phyloP scores from a whole-genome alignment of 2,113 vertebrate species.

The Calidris pugnax region DNA sequence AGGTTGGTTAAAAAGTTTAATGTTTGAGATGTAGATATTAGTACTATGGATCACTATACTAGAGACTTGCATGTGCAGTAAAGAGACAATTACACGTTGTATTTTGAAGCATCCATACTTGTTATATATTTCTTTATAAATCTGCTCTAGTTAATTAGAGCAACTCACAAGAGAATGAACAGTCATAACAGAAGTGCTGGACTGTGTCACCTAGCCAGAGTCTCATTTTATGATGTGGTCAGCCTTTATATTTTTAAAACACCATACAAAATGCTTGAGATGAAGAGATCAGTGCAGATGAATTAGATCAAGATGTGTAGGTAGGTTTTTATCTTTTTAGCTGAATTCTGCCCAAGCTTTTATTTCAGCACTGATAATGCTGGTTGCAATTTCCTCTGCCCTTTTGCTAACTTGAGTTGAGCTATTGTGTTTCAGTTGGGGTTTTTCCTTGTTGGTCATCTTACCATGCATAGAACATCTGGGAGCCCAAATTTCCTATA shows the following conservation, averaged over 20 bases:
- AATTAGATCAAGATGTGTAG: background rate
- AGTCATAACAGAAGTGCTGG: background rate
- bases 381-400: background rate
- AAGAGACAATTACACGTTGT: background rate
- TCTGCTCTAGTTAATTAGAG: background rate
- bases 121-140: background rate
- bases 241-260: background rate
- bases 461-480: background rate
- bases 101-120: background rate
- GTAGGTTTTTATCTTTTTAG: background rate
- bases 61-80: background rate
- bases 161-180: background rate
- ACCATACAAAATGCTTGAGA: background rate
- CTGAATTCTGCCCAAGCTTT: background rate
- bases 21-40: background rate
- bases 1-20: background rate
- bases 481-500: background rate
- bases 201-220: background rate
- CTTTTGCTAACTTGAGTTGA: background rate
- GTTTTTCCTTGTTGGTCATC: background rate
- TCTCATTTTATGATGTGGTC: background rate
- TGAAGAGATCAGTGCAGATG: background rate
- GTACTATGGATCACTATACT: background rate
- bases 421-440: background rate
- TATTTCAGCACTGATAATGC: background rate